These are phyloP conservation scores for Cinclus cinclus DNA, from an alignment of 2,113 vertebrate genomes.

Conservation along the genomic window DNA sequence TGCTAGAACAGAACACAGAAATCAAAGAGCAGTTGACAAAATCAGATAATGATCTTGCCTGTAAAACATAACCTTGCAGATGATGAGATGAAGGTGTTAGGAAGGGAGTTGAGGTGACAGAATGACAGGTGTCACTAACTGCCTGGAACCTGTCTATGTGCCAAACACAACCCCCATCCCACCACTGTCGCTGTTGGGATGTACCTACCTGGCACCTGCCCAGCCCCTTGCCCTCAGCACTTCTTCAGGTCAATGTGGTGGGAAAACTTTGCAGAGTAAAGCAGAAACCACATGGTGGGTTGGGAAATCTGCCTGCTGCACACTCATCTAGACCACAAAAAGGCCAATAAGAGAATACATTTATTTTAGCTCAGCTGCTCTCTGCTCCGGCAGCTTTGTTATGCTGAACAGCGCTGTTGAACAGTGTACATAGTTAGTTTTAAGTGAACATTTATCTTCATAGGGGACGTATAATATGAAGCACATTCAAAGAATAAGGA, in stretches of 20 bases:
- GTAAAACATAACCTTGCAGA: neutral
- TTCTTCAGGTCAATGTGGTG: rapidly evolving
- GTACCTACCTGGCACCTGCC: neutral
- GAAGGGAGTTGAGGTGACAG: neutral
- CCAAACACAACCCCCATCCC: neutral
- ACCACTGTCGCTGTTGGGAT: rapidly evolving
- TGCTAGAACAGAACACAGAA: neutral
- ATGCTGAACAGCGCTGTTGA: neutral
- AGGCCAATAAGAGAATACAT: neutral
- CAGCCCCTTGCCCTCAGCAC: neutral
- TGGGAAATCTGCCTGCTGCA: neutral
- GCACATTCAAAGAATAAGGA: neutral
- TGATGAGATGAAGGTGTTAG: neutral
- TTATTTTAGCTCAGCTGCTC: neutral
- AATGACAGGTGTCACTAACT: neutral
- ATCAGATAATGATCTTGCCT: neutral
- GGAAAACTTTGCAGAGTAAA: neutral
- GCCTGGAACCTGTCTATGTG: neutral
- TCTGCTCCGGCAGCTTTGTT: neutral
- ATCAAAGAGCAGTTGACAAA: slow-evolving; percentile 6
- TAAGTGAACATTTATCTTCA: slow-evolving; percentile 4
- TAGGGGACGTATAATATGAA: neutral
- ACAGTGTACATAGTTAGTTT: neutral
- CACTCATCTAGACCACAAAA: neutral
- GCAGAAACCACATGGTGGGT: neutral